Base-by-base conservation (phyloP, 2,888 invertebrate genomes). In the Amphipyra tragopoginis region DNA sequence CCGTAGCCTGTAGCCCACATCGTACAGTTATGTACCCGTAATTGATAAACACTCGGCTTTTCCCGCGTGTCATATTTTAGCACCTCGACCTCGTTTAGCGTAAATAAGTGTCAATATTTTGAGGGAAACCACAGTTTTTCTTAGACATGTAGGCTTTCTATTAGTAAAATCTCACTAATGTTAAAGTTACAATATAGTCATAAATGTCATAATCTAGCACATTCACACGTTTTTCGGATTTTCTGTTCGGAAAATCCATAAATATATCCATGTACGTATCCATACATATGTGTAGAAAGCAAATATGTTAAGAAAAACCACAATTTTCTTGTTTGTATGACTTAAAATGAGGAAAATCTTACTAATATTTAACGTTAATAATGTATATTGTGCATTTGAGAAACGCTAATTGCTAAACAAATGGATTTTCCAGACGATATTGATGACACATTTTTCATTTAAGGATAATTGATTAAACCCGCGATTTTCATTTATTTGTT, bases 1-100 rank as follows among this genome's bases (percentile, higher is more conserved):
- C 82, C 85, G 84, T 82, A 78, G 79, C 82, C 84, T 84, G 80
- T 82, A 82, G 84, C 73, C 82, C 79, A 80, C 80, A 69, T 74
- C 79, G 79, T 86, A 92, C 90, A 88, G 91, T 92, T 93, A 93
- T 87, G 79, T 89, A 86, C 77, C 79, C 79, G 77, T 81, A 77
- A 79, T 75, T 78, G 77, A 80, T 77, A 64, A 77, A 61, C 52
- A 43, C 47, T 67, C 57, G 73, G 65, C 55, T 65, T 81, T 84
- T 63, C 66, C 70, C 51, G 21, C 51, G 58, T 50, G 56, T 68
- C 65, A 55, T 34, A 10, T 63, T 51, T 61, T 59, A 47, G 43
- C 52, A 66, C 55, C 21, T 44, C n/a, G 10, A 21, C 13, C 21
- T n/a, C 54, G 39, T 59, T n/a, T 8, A 15, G 36, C 29, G 43